Evolutionary conservation across 1,140 invertebrate species (phyloP).

Genomic region (Rhagoletis pomonella): DNA sequence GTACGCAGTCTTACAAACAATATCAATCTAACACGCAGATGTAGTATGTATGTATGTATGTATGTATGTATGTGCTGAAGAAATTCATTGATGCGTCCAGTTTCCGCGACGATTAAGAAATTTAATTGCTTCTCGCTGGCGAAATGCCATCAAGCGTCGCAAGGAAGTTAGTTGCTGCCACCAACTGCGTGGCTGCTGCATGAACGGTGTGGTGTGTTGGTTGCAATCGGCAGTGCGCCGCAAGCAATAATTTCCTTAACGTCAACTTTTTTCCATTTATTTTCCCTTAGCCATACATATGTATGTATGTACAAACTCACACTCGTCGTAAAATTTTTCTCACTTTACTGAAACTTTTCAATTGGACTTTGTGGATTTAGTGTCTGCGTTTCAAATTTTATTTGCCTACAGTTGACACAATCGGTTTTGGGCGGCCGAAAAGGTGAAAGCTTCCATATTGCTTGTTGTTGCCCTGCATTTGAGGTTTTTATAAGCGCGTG

Average conservation of each 20-base stretch:
- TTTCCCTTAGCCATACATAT: background rate
- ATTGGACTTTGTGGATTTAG: constrained; percentile 59
- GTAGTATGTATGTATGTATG: background rate
- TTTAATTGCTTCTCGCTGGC: constrained; percentile 52
- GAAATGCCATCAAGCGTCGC: background rate
- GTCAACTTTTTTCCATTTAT: constrained; percentile 42
- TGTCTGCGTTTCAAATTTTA: constrained; percentile 57
- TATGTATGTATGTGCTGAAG: background rate
- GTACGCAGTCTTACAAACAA: background rate
- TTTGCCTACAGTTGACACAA: constrained; percentile 57
- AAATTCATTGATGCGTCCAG: constrained; percentile 47
- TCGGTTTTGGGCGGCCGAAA: constrained; percentile 47
- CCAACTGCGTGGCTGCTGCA: background rate
- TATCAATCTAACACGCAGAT: background rate
- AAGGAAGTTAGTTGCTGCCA: background rate
- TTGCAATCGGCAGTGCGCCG: background rate
- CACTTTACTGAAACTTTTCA: constrained; percentile 55
- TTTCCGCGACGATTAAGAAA: constrained; percentile 51
- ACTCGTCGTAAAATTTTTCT: background rate
- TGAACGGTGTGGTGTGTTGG: background rate
- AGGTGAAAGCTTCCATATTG: constrained; percentile 29
- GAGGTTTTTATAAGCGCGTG: background rate
- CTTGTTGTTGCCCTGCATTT: constrained; percentile 12
- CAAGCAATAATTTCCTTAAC: constrained; percentile 51
- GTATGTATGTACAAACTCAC: background rate